Evolutionary conservation across 2,113 vertebrate species (phyloP).

Genomic region (Caretta caretta): DNA sequence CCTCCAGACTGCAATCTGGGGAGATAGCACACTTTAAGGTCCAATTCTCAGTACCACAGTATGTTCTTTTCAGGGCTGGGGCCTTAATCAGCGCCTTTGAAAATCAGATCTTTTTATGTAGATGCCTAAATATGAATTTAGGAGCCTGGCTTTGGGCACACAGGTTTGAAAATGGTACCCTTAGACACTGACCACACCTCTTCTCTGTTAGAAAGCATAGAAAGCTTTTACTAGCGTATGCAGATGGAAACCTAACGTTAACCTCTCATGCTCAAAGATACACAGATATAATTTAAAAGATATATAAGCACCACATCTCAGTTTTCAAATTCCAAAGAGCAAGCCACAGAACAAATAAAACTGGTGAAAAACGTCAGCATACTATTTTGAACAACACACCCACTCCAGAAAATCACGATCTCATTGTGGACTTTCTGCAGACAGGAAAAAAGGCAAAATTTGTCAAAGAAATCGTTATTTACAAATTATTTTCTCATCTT

Average conservation of each 20-base stretch:
- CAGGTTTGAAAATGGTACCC: not conserved
- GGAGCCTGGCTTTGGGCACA: not conserved
- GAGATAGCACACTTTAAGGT: too few species aligned
- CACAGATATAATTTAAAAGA: not conserved
- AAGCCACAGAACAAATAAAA: not conserved
- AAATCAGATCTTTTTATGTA: not conserved
- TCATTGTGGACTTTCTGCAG: not conserved
- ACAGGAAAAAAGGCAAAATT: not conserved
- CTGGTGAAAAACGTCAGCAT: not conserved
- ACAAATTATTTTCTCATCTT: not conserved
- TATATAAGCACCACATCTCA: not conserved
- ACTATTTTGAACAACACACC: not conserved
- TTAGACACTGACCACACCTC: not conserved
- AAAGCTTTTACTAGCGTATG: not conserved
- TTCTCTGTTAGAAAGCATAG: not conserved
- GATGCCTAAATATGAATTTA: not conserved
- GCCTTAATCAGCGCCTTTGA: not conserved
- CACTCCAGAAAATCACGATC: not conserved
- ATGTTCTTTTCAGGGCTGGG: not conserved
- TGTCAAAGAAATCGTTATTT: not conserved
- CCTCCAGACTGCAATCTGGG: not conserved
- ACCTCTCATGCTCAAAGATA: not conserved
- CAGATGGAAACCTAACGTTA: not conserved
- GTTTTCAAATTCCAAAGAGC: not conserved
- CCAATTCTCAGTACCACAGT: too few species aligned